Evolutionary conservation across 2,797 vertebrate genomes (phyloP).

Genomic region (Oreochromis mossambicus): DNA sequence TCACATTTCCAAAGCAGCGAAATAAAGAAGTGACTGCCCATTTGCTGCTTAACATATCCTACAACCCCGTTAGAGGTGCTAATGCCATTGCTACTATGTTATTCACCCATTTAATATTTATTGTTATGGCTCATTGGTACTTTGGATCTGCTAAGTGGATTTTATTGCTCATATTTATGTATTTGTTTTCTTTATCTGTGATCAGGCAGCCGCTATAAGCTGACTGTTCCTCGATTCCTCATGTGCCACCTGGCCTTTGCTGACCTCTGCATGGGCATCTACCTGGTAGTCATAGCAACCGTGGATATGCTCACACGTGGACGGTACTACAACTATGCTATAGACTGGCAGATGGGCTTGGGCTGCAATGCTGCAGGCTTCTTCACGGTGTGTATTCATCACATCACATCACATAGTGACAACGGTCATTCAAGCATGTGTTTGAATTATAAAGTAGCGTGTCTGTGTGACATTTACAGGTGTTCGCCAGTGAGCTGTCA

Average conservation of each 20-base stretch:
- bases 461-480: slow-evolving; percentile 36
- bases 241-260: slow-evolving; percentile 98
- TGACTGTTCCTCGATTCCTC: slow-evolving; percentile 93
- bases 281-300: slow-evolving; percentile 88
- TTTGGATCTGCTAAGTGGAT: background rate
- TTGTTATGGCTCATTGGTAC: background rate
- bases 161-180: background rate
- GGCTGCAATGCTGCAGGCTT: slow-evolving; percentile 90
- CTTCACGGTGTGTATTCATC: slow-evolving; percentile 77
- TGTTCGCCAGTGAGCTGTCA: slow-evolving; percentile 94
- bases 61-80: background rate
- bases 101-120: background rate
- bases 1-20: background rate
- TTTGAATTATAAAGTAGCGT: background rate
- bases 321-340: slow-evolving; percentile 90
- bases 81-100: background rate
- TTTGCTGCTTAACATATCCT: background rate
- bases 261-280: slow-evolving; percentile 94
- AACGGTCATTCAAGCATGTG: background rate
- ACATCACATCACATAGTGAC: background rate
- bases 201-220: slow-evolving; percentile 83
- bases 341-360: slow-evolving; percentile 90
- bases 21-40: background rate
- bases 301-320: slow-evolving; percentile 86
- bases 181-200: background rate